Conservation (phyloP, 2,888 invertebrate genomes). For the Odontocolon sp. region DNA sequence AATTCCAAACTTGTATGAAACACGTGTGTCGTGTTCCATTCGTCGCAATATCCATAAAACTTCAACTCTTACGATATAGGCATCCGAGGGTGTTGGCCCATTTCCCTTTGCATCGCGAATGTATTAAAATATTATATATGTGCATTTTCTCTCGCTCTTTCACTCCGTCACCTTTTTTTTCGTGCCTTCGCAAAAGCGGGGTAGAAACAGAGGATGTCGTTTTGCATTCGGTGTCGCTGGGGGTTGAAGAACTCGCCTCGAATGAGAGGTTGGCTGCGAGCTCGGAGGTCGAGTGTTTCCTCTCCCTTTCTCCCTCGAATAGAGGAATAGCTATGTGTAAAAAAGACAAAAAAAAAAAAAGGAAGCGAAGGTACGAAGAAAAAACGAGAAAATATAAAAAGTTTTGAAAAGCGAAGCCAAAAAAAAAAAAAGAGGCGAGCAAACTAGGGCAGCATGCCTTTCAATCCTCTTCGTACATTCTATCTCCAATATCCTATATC, state of each 20-base stretch:
- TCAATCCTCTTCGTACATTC: neutral
- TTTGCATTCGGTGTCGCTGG: too few relatives aligned
- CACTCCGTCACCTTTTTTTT: slow-evolving; percentile 24
- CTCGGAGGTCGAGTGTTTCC: slow-evolving; percentile 33
- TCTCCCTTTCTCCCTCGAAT: slow-evolving; percentile 32
- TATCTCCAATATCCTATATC: too few relatives aligned
- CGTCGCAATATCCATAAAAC: too few relatives aligned
- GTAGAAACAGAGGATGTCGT: too few relatives aligned
- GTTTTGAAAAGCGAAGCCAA: too few relatives aligned
- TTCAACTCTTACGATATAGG: too few relatives aligned
- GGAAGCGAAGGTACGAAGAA: too few relatives aligned
- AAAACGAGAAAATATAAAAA: slow-evolving; percentile 8
- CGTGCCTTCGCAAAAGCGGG: too few relatives aligned
- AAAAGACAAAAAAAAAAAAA: slow-evolving; percentile 1
- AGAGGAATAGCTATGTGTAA: slow-evolving; percentile 22
- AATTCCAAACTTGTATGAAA: too few relatives aligned
- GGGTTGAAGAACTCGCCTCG: slow-evolving; percentile 29
- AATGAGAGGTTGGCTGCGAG: slow-evolving; percentile 40
- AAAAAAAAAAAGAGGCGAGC: slow-evolving; percentile 14
- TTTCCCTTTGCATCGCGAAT: neutral
- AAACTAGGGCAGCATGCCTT: neutral
- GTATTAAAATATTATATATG: neutral
- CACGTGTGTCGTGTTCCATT: too few relatives aligned
- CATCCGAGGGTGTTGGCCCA: too few relatives aligned
- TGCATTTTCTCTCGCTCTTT: slow-evolving; percentile 22